Evolutionary conservation across 2,113 vertebrate species (phyloP), one percentile per base, ranked within the genome.

Genomic region (Dicrurus megarhynchus): DNA sequence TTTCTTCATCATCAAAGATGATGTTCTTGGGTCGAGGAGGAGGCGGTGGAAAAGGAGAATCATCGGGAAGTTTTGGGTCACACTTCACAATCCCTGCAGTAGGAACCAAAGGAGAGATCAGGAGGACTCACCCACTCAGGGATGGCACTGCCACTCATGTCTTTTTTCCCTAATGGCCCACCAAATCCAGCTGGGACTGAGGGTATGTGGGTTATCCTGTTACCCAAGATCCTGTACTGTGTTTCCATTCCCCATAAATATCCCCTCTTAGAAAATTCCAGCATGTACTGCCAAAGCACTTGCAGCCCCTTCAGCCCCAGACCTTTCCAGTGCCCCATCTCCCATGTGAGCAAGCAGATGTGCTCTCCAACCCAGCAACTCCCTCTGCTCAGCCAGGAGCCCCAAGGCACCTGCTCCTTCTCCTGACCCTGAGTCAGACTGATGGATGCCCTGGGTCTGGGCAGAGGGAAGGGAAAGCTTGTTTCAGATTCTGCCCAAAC

Each of bases 1-100:
- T 99, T 94, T 99, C 99, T 94, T 99, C 99, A 61, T 99, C 99
- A 89, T 99, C 99, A 97, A 99, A 99, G 87, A 99, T 98, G 30
- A 98, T 98, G 73, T 98, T 99, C 97, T 98, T 99, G 59, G 98
- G 98, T 92, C 99, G 98, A 28, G 99, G 98, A 22, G 99, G 97
- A 46, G 98, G 99, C 0, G 97, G 97, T 2, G 98, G 97, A 37
- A 99, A 98, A 88, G 98, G 92, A 49, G 98, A 97, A 2, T 99
- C 99, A 3, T 99, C 98, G 3, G 99, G 98, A 94, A 99, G 98
- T 73, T 98, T 98, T 13, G 99, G 99, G 96, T 99, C 99, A 14
- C 98, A 97, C 92, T 99, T 99, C 85, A 99, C 98, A 91, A 99
- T 99, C 23, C 99, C 99, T 99, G 98, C 64, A 97, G 97, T 1